Percentiles rank a stretch among this genome's conserved stretches.
phyloP scores from a whole-genome alignment of 2,113 vertebrate genomes.

The Pitta sordida region DNA sequence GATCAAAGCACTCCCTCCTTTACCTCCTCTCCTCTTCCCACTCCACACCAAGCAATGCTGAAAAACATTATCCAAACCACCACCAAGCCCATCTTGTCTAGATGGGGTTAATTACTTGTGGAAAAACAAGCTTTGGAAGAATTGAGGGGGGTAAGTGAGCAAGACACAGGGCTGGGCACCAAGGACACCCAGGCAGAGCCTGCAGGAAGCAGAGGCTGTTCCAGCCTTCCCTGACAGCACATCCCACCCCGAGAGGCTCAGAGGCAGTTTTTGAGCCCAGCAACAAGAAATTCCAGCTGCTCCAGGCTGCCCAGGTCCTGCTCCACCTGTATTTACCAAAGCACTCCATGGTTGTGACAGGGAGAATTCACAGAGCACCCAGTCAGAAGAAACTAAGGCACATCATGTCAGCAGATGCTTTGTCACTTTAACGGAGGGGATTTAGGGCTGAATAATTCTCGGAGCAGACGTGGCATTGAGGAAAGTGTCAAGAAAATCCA shows the following conservation, averaged over 20 bases:
- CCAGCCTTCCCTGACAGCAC: neutral
- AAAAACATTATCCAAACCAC: fast-evolving
- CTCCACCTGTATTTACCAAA: neutral
- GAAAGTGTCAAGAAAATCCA: slow-evolving; percentile 19
- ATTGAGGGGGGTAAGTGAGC: neutral
- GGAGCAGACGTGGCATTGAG: neutral
- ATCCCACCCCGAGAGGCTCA: neutral
- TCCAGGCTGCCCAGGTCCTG: neutral
- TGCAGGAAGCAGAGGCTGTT: neutral
- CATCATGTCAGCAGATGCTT: neutral
- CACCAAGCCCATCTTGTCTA: fast-evolving
- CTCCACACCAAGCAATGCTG: neutral
- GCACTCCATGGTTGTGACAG: neutral
- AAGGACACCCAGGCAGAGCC: neutral
- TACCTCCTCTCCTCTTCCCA: neutral
- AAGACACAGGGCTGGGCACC: neutral
- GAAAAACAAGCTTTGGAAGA: neutral
- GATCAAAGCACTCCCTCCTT: neutral
- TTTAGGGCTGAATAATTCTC: slow-evolving; percentile 37
- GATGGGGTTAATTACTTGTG: too few species aligned
- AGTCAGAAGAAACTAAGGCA: neutral
- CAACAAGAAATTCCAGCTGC: neutral
- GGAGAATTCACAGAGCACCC: neutral
- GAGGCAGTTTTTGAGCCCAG: neutral
- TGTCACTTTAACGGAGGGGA: slow-evolving; percentile 27